Conservation (phyloP, 2,888 invertebrate genomes). For the Ochropleura leucogaster region DNA sequence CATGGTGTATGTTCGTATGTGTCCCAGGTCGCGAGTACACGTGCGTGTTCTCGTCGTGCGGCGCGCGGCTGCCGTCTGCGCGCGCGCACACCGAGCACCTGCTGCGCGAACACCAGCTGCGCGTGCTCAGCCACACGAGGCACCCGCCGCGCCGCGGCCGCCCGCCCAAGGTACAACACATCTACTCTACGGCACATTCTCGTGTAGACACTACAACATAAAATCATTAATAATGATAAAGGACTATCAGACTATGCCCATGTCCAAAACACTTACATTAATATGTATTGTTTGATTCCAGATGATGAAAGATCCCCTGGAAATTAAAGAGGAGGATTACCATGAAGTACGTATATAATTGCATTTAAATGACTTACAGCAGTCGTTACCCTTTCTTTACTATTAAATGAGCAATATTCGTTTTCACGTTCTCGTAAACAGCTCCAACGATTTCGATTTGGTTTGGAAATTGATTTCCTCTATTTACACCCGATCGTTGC, state of each 20-base stretch:
- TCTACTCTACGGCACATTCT: too few relatives aligned
- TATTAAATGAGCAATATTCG: too few relatives aligned
- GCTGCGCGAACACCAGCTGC: constrained; percentile 85
- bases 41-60: constrained; percentile 87
- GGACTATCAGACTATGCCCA: not conserved
- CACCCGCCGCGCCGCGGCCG: constrained; percentile 67
- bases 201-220: too few relatives aligned
- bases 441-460: too few relatives aligned
- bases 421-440: too few relatives aligned
- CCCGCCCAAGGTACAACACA: constrained; percentile 66
- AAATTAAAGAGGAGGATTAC: constrained; percentile 74
- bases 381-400: too few relatives aligned
- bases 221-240: too few relatives aligned
- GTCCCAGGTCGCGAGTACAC: constrained; percentile 68
- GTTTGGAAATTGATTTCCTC: too few relatives aligned
- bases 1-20: not conserved
- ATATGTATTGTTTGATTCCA: constrained; percentile 57
- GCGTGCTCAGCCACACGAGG: constrained; percentile 75
- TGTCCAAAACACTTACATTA: not conserved
- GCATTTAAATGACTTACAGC: not conserved
- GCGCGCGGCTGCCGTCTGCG: constrained; percentile 78
- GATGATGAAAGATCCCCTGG: constrained; percentile 74
- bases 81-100: constrained; percentile 88
- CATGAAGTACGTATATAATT: constrained; percentile 70
- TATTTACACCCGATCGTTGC: too few relatives aligned